A percentile compares a stretch with the other conserved stretches of the same genome.
Evolutionary conservation across 2,888 invertebrate species (phyloP).

Genomic region (Stenodema calcarata): DNA sequence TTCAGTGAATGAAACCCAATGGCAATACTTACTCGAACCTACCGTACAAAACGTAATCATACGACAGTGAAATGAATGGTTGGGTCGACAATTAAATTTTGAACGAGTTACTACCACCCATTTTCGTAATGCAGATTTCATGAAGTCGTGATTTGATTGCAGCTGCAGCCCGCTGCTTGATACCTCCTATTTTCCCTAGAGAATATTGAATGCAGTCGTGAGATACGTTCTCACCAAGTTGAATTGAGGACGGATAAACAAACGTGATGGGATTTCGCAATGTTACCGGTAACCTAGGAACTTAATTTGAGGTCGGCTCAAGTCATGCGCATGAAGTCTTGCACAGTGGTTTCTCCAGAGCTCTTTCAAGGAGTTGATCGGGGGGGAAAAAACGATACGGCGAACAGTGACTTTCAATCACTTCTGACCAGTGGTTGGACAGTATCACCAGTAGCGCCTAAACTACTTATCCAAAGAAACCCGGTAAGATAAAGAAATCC

Average conservation of each 20-base stretch:
- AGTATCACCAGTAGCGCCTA: too few relatives aligned
- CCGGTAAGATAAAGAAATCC: too few relatives aligned
- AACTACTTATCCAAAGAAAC: too few relatives aligned
- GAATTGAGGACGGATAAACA: constrained; percentile 22
- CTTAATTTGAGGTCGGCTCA: constrained; percentile 4
- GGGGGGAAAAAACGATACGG: too few relatives aligned
- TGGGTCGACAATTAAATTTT: background rate
- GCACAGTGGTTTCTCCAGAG: background rate
- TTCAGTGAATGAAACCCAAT: too few relatives aligned
- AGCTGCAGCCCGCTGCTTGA: background rate
- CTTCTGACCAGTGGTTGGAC: too few relatives aligned
- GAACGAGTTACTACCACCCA: background rate
- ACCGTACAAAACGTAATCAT: too few relatives aligned
- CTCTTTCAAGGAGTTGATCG: too few relatives aligned
- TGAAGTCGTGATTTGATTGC: background rate
- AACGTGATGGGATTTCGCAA: constrained; percentile 1
- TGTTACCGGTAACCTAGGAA: background rate
- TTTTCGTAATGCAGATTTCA: background rate
- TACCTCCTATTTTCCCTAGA: background rate
- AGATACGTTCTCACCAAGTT: background rate
- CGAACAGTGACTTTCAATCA: too few relatives aligned
- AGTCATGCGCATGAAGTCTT: constrained; percentile 11
- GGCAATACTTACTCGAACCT: too few relatives aligned
- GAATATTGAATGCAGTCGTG: constrained; percentile 12
- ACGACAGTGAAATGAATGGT: too few relatives aligned